phyloP scores from a whole-genome alignment of 2,888 invertebrate species.

The Folsomia manolachei region DNA sequence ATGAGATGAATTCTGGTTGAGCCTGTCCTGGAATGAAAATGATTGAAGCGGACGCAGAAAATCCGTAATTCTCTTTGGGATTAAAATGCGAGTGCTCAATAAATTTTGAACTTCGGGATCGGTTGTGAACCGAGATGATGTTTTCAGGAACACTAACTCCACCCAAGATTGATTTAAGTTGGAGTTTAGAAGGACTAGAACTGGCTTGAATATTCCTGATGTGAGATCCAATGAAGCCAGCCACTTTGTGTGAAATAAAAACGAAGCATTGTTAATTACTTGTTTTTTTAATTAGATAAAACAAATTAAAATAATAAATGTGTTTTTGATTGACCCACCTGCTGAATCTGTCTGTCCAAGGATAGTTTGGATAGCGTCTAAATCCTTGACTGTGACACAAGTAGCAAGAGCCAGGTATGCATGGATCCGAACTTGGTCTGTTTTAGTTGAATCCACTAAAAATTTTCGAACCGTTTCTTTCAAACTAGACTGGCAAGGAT shows the following conservation, averaged over 20 bases:
- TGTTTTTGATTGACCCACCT: neutral
- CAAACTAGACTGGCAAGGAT: constrained; percentile 38
- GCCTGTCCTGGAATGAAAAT: constrained; percentile 9
- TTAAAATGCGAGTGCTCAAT: constrained; percentile 26
- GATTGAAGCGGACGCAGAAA: constrained; percentile 13
- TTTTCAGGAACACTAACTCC: constrained; percentile 14
- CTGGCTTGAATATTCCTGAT: constrained; percentile 24
- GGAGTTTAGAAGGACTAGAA: constrained; percentile 29
- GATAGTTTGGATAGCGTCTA: constrained; percentile 22
- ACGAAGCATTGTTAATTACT: too few relatives aligned
- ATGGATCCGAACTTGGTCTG: constrained; percentile 29
- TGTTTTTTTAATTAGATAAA: neutral
- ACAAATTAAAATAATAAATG: neutral
- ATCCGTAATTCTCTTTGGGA: constrained; percentile 18
- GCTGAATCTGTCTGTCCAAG: neutral
- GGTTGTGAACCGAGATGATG: constrained; percentile 5
- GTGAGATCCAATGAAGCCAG: constrained; percentile 28
- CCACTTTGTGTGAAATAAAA: neutral
- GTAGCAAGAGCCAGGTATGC: constrained; percentile 35
- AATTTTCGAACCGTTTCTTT: constrained; percentile 25
- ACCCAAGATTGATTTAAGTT: neutral
- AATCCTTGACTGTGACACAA: constrained; percentile 31
- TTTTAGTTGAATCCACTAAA: constrained; percentile 7
- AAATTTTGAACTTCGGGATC: neutral
- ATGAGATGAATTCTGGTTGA: constrained; percentile 8